Conservation (phyloP, 2,888 invertebrate species). For the Thymelicus sylvestris region DNA sequence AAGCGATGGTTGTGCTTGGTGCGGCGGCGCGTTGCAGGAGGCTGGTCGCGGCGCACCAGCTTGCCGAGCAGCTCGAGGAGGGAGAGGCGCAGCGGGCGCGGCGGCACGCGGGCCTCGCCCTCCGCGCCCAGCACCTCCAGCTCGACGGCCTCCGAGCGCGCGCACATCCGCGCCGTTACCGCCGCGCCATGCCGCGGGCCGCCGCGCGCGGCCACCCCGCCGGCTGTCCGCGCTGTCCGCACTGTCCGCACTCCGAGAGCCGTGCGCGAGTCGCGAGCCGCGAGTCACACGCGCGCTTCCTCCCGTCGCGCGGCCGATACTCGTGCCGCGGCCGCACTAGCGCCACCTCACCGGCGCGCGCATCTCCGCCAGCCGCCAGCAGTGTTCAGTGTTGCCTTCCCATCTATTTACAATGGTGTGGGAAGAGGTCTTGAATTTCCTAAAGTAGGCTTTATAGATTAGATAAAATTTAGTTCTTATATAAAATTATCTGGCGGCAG, state of each 20-base stretch:
- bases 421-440: not conserved
- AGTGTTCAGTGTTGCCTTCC: constrained; percentile 47
- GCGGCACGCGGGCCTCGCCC: constrained; percentile 89
- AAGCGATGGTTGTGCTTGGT: constrained; percentile 85
- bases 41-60: constrained; percentile 83
- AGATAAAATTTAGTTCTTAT: not conserved
- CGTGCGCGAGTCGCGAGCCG: constrained; percentile 49
- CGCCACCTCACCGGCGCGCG: constrained; percentile 36
- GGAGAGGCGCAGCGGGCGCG: constrained; percentile 88
- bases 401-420: constrained; percentile 27
- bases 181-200: constrained; percentile 89
- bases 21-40: constrained; percentile 72
- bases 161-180: constrained; percentile 91
- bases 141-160: constrained; percentile 91
- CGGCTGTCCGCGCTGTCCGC: constrained; percentile 48
- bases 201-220: constrained; percentile 72
- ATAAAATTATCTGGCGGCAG: too few relatives aligned
- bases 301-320: constrained; percentile 59
- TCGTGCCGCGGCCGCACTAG: constrained; percentile 50
- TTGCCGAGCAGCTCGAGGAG: constrained; percentile 87
- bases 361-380: constrained; percentile 45
- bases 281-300: constrained; percentile 53
- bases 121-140: constrained; percentile 92
- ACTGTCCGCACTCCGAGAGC: constrained; percentile 63
- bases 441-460: not conserved